These are phyloP conservation scores for Oncorhynchus kisutch DNA, from an alignment of 2,113 vertebrate species.

Conservation along the genomic window DNA sequence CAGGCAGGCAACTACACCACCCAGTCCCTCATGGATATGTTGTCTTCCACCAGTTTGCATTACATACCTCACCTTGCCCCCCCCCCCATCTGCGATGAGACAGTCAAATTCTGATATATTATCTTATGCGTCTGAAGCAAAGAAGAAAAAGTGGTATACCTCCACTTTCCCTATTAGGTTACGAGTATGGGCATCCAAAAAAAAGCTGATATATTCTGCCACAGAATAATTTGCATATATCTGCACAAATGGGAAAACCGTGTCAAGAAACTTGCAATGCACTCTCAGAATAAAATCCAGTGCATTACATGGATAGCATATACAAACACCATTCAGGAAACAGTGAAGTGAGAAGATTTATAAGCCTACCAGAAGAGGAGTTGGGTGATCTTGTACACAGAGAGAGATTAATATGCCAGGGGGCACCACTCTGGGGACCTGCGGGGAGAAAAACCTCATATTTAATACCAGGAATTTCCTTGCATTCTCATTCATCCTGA, in stretches of 20 bases:
- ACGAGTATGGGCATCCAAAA: background rate
- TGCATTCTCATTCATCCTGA: conserved; percentile 52
- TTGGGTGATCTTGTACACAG: background rate
- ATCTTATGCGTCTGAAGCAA: background rate
- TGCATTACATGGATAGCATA: background rate
- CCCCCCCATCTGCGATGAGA: background rate
- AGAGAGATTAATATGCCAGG: conserved; percentile 37
- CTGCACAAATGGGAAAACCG: background rate
- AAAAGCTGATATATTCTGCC: background rate
- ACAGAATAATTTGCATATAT: conserved; percentile 31
- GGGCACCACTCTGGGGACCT: conserved; percentile 6
- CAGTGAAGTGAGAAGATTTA: background rate
- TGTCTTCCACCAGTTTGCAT: background rate
- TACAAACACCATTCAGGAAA: background rate
- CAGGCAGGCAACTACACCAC: background rate
- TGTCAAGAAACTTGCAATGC: conserved; percentile 1
- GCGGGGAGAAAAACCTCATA: conserved; percentile 28
- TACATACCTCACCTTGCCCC: background rate
- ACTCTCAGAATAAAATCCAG: background rate
- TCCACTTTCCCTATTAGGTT: background rate
- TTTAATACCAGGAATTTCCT: conserved; percentile 47
- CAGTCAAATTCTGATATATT: background rate
- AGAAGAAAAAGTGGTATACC: background rate
- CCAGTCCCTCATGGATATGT: conserved; percentile 26
- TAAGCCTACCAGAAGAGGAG: background rate